phyloP scores from a whole-genome alignment of 2,888 invertebrate species.

The Clanis bilineata region DNA sequence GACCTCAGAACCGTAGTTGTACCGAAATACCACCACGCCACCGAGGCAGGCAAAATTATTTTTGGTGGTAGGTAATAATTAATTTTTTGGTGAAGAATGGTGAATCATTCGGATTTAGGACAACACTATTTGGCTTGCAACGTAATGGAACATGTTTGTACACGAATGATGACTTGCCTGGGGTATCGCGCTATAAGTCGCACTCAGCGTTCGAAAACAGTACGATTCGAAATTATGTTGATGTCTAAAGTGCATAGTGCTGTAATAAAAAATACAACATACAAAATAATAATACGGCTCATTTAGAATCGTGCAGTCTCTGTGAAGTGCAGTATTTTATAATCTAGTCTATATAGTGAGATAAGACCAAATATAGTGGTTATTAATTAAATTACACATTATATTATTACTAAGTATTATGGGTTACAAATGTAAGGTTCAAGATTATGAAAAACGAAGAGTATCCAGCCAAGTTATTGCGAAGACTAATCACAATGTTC shows the following conservation, averaged over 20 bases:
- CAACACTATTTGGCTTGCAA: conserved; percentile 42
- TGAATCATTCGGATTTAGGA: conserved; percentile 10
- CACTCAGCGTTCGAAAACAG: too few relatives aligned
- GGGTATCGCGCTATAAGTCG: conserved; percentile 18
- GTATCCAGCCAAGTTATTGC: conserved; percentile 1
- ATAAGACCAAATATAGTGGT: background rate
- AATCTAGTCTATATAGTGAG: conserved; percentile 7
- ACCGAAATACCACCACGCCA: too few relatives aligned
- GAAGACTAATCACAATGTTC: conserved; percentile 38
- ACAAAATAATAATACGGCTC: too few relatives aligned
- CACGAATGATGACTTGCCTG: conserved; percentile 35
- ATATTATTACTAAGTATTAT: conserved; percentile 23
- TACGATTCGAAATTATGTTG: too few relatives aligned
- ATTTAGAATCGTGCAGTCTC: background rate
- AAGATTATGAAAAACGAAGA: conserved; percentile 20
- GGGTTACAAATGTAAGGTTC: conserved; percentile 30
- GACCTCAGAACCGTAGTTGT: too few relatives aligned
- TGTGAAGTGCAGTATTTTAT: background rate
- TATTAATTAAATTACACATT: conserved; percentile 11
- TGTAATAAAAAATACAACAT: too few relatives aligned
- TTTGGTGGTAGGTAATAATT: too few relatives aligned
- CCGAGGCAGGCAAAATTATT: too few relatives aligned
- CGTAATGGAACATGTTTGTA: conserved; percentile 46
- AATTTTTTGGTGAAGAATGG: background rate
- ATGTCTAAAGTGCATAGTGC: too few relatives aligned